phyloP scores from a whole-genome alignment of 2,888 invertebrate species.

The Cyclophora punctaria region DNA sequence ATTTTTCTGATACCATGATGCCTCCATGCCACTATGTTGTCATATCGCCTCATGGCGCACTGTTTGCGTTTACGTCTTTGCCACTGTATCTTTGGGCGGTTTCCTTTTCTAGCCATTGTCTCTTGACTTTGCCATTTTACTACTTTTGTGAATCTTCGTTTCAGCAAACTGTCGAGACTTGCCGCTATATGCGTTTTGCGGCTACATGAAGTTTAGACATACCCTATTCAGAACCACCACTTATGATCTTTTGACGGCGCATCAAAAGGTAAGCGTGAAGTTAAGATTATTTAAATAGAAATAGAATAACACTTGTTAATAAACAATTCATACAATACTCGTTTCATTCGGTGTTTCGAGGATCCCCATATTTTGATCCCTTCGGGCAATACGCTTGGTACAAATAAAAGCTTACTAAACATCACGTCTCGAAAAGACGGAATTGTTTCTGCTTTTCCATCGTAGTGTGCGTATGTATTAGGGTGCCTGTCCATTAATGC shows the following conservation, averaged over 20 bases:
- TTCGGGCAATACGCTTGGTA: neutral
- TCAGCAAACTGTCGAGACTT: constrained; percentile 67
- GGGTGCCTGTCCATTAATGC: no score
- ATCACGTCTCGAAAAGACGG: no score
- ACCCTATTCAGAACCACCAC: constrained; percentile 74
- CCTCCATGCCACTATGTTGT: no score
- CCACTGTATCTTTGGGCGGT: no score
- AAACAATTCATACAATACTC: no score
- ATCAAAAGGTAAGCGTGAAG: constrained; percentile 60
- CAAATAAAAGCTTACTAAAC: neutral
- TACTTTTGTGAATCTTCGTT: constrained; percentile 9
- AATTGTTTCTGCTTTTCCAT: no score
- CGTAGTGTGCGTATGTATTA: neutral
- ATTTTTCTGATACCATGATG: no score
- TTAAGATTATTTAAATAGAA: neutral
- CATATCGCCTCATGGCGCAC: no score
- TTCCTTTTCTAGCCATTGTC: no score
- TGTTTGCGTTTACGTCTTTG: no score
- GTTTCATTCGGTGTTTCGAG: no score
- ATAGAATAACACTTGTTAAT: neutral
- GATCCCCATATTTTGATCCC: neutral
- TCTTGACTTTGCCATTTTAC: no score
- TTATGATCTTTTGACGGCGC: constrained; percentile 77
- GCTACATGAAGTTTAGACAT: constrained; percentile 76
- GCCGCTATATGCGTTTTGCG: constrained; percentile 78